Evolutionary conservation across 2,113 vertebrate species (phyloP).

Genomic region (Oreochromis spilurus): DNA sequence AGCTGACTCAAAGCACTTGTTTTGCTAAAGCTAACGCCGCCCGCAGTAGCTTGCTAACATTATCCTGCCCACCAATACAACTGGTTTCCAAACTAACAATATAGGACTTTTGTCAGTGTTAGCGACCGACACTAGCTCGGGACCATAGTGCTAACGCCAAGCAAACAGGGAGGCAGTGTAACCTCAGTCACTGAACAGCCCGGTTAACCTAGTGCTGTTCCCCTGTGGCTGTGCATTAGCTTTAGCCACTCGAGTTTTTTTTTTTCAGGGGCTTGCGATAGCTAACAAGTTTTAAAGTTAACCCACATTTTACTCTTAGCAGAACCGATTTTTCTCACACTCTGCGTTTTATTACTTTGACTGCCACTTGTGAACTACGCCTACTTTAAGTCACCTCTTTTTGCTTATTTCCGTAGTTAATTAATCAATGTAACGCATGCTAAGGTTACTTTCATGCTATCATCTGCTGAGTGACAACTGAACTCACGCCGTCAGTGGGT

Average conservation of each 20-base stretch:
- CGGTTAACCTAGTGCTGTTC: background rate
- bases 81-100: background rate
- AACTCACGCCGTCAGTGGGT: background rate
- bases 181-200: background rate
- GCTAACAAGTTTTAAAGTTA: background rate
- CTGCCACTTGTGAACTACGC: background rate
- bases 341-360: background rate
- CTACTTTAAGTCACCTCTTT: background rate
- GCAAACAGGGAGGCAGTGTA: background rate
- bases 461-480: background rate
- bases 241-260: constrained; percentile 2
- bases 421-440: background rate
- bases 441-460: background rate
- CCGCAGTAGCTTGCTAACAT: constrained; percentile 21
- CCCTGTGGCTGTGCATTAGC: background rate
- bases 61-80: background rate
- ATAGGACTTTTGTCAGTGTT: background rate
- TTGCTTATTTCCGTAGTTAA: background rate
- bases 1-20: constrained; percentile 61
- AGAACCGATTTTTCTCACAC: background rate
- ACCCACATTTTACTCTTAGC: background rate
- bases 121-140: background rate
- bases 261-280: background rate
- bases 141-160: background rate
- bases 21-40: constrained; percentile 49